These are phyloP conservation scores for Hirundichthys speculiger DNA, from an alignment of 2,113 vertebrate species.

Conservation along the genomic window DNA sequence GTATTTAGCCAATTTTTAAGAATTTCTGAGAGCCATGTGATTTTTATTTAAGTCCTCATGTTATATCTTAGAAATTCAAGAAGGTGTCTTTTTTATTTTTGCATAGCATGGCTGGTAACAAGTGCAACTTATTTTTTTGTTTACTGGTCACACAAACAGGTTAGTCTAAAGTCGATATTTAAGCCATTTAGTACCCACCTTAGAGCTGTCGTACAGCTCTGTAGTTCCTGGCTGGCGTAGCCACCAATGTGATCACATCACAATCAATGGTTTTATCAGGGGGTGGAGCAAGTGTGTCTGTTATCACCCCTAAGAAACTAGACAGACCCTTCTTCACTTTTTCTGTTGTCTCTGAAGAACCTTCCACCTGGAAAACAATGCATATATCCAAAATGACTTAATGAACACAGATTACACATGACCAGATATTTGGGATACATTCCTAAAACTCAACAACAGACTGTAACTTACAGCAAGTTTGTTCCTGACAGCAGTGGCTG, in stretches of 20 bases:
- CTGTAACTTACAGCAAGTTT: slow-evolving; percentile 86
- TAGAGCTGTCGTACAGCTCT: slow-evolving; percentile 93
- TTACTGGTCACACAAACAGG: not conserved
- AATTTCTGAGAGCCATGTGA: no score
- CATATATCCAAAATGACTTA: not conserved
- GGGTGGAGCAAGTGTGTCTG: slow-evolving; percentile 94
- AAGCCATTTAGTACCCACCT: slow-evolving; percentile 78
- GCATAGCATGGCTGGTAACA: no score
- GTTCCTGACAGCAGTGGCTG: slow-evolving; percentile 93
- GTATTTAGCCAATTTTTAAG: no score
- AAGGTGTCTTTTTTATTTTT: no score
- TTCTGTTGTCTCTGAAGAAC: slow-evolving; percentile 91
- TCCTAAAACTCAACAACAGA: not conserved
- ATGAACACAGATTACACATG: not conserved
- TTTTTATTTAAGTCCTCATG: no score
- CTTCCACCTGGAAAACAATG: slow-evolving; percentile 82
- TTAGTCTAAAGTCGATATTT: not conserved
- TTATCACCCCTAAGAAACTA: slow-evolving; percentile 95
- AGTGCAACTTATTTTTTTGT: not conserved
- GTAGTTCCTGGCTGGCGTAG: slow-evolving; percentile 94
- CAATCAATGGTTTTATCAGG: slow-evolving; percentile 98
- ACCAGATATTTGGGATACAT: not conserved
- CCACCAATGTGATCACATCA: slow-evolving; percentile 96
- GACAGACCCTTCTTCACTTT: slow-evolving; percentile 95
- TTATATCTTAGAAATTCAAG: no score